These are phyloP conservation scores for Halcyon smyrnensis DNA, from an alignment of 2,797 vertebrate species.

Conservation along the genomic window DNA sequence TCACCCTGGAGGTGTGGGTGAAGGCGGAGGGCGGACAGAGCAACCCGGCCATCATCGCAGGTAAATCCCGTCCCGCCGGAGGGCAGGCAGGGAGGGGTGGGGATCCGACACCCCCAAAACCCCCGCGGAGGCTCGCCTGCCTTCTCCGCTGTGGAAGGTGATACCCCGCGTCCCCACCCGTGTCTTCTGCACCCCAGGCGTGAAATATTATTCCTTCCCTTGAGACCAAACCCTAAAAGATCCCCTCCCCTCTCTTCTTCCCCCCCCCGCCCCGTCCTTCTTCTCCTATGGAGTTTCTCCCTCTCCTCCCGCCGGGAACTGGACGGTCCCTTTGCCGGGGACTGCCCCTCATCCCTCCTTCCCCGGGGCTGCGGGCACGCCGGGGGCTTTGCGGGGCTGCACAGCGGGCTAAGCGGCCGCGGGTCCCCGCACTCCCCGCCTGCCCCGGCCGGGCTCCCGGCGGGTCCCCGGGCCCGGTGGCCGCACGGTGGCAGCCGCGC, in stretches of 20 bases:
- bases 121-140: not conserved
- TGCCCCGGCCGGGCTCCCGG: not conserved
- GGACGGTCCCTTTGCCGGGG: not conserved
- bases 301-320: not conserved
- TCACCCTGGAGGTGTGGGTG: conserved; percentile 93
- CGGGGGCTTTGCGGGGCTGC: not conserved
- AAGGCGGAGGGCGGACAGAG: conserved; percentile 93
- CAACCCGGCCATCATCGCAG: conserved; percentile 91
- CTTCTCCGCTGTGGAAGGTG: not conserved
- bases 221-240: not conserved
- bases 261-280: not conserved
- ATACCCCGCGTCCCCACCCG: not conserved
- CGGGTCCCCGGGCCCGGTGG: not conserved
- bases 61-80: conserved; percentile 73
- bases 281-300: not conserved
- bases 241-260: not conserved
- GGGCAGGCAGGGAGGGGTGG: not conserved
- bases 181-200: not conserved
- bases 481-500: conserved; percentile 74
- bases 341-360: no score
- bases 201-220: not conserved
- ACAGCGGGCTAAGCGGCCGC: not conserved
- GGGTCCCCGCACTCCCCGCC: not conserved
- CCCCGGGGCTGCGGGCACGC: not conserved
- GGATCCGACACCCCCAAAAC: not conserved